Evolutionary conservation across 1,140 invertebrate species (phyloP).

Genomic region (Euwallacea fornicatus): DNA sequence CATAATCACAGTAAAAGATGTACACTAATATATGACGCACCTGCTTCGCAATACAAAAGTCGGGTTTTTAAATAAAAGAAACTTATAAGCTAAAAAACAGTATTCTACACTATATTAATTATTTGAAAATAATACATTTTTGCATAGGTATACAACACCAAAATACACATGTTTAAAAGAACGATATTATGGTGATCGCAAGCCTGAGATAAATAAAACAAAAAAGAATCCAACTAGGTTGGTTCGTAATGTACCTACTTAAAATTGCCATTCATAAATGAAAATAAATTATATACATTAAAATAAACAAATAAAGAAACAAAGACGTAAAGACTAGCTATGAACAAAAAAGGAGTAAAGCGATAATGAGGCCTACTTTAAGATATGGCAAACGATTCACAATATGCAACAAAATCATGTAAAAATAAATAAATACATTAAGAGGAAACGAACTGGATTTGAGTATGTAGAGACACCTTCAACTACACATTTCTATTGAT

Average conservation of each 20-base stretch:
- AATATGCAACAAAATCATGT: constrained; percentile 10
- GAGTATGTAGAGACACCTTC: not conserved
- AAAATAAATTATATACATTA: constrained; percentile 24
- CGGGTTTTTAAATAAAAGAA: constrained; percentile 7
- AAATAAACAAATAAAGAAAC: constrained; percentile 27
- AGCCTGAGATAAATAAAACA: constrained; percentile 3
- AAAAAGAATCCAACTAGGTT: constrained; percentile 24
- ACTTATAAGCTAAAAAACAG: not conserved
- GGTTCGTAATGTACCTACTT: constrained; percentile 12
- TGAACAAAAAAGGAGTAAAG: constrained; percentile 34
- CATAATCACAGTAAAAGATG: constrained; percentile 41
- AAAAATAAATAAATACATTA: constrained; percentile 8
- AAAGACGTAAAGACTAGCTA: constrained; percentile 33
- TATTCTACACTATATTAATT: not conserved
- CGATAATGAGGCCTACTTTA: constrained; percentile 20
- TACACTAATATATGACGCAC: constrained; percentile 31
- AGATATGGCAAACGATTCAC: constrained; percentile 40
- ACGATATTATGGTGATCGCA: constrained; percentile 4
- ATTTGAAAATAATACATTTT: not conserved
- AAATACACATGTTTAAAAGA: constrained; percentile 3
- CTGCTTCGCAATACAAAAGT: not conserved
- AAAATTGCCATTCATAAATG: constrained; percentile 3
- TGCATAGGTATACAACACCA: not conserved
- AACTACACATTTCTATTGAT: not conserved
- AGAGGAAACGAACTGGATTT: not conserved